phyloP scores from a whole-genome alignment of 2,888 invertebrate genomes.

The Drosophila neutralis region DNA sequence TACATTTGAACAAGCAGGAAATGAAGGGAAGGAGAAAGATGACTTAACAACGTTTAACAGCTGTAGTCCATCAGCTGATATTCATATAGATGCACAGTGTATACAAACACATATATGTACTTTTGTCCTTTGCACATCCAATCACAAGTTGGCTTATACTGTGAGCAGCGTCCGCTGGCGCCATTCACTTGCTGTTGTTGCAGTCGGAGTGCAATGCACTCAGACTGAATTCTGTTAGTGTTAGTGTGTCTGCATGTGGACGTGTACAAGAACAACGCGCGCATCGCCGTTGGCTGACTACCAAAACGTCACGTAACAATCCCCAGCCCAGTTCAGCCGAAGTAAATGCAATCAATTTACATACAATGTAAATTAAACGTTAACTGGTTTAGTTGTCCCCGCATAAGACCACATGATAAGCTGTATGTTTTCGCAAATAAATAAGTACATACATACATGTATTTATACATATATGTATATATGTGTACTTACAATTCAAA shows the following conservation, averaged over 20 bases:
- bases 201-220: conserved; percentile 50
- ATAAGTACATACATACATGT: neutral
- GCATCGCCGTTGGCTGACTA: conserved; percentile 55
- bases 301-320: conserved; percentile 63
- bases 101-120: neutral
- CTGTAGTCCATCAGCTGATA: conserved; percentile 16
- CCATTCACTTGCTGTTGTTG: conserved; percentile 19
- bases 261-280: conserved; percentile 62
- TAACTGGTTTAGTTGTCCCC: conserved; percentile 21
- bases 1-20: neutral
- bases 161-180: conserved; percentile 34
- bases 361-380: conserved; percentile 10
- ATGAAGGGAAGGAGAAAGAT: neutral
- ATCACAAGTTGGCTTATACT: conserved; percentile 23
- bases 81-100: neutral
- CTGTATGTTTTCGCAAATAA: neutral
- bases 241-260: conserved; percentile 30
- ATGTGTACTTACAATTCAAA: neutral
- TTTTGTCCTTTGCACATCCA: conserved; percentile 21
- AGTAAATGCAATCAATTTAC: conserved; percentile 35
- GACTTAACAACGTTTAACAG: conserved; percentile 24
- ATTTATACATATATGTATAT: neutral
- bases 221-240: conserved; percentile 21
- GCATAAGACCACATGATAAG: neutral
- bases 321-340: conserved; percentile 27